Base-by-base conservation (phyloP, 2,797 vertebrate genomes). In the Centropyge bicolor region DNA sequence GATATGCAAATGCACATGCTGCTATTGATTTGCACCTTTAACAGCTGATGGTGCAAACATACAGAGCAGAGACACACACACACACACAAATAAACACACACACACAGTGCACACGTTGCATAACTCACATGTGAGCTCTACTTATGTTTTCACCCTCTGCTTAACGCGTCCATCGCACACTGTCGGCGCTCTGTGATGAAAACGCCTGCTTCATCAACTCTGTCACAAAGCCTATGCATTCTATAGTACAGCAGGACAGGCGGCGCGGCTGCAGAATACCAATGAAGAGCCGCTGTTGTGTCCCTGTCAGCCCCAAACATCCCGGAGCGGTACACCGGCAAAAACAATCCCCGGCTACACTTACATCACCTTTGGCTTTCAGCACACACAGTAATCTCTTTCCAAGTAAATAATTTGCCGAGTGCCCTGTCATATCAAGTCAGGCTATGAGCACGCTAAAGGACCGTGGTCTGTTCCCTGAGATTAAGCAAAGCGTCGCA, bases 211-310 rank as follows among this genome's bases (percentile, higher is more conserved):
- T 93, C 87, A 93, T 90, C 91, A 92, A 87, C 83, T 89, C 89
- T 92, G 91, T 89, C 91, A 92, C 88, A 88, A 88, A 91, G 88
- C 91, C 90, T 84, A 89, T 90, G 89, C 88, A 83, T 92, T 86
- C 85, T 79, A 72, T 86, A 81, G 86, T 83, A 73, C 27, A 88
- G 83, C 83, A 78, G 66, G 90, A 86, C 87, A 78, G 75, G 76
- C 54, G 0, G 49, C 31, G 76, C 51, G 0, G 56, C 51, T 24
- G 1, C 70, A 20, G 91, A 89, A 92, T 92, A 88, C 78, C 82
- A 89, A 90, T 84, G 88, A 90, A 57, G 24, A 43, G 43, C 49
- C 36, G 2, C 57, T 41, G 55, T 51, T 56, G 74, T 77, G 78
- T 81, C 59, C 56, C 89, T 69, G 82, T 88, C 88, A 86, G 49